Evolutionary conservation across 1,140 invertebrate genomes (phyloP).

Genomic region (Ips typographus): DNA sequence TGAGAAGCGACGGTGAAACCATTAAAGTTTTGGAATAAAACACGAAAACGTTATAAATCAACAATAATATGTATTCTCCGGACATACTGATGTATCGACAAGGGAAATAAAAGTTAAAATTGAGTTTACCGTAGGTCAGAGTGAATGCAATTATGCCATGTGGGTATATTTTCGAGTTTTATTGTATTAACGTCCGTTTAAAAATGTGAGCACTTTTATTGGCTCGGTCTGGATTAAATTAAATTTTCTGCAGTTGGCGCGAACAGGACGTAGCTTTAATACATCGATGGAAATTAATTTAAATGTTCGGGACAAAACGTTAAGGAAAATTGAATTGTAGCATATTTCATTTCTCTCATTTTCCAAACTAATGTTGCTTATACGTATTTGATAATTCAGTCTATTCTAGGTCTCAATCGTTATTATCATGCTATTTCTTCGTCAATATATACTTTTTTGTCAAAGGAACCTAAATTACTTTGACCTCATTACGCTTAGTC

Average conservation of each 20-base stretch:
- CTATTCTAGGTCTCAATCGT: too few species aligned
- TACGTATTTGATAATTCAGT: too few species aligned
- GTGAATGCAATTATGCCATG: background rate
- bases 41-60: slow-evolving; percentile 7
- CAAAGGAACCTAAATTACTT: too few species aligned
- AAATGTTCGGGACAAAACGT: background rate
- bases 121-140: slow-evolving; percentile 2
- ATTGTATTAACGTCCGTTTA: slow-evolving; percentile 4
- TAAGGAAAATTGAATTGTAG: too few species aligned
- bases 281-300: background rate
- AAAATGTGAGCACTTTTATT: slow-evolving; percentile 3
- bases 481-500: too few species aligned
- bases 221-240: slow-evolving; percentile 1
- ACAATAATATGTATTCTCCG: slow-evolving; percentile 6
- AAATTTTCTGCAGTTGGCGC: background rate
- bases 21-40: slow-evolving; percentile 4
- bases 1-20: background rate
- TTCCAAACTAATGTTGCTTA: too few species aligned
- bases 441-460: too few species aligned
- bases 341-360: too few species aligned
- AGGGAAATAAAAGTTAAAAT: slow-evolving; percentile 22
- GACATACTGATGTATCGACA: slow-evolving; percentile 10
- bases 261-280: background rate
- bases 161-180: slow-evolving; percentile 4
- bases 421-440: too few species aligned